Conservation (phyloP, 2,888 invertebrate species). For the Dicyrtomina minuta region DNA sequence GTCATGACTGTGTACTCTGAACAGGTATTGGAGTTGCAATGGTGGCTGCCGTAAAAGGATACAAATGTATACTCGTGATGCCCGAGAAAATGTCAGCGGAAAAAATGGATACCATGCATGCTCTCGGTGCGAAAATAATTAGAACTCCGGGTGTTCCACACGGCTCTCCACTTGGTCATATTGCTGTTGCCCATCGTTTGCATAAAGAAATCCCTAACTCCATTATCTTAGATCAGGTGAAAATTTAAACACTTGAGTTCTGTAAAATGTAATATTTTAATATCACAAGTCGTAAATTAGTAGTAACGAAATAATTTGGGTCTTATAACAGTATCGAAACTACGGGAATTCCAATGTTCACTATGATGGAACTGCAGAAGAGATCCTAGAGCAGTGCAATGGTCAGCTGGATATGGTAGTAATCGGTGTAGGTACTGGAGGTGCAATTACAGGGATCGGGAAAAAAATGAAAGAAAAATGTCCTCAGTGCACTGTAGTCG, state of each 20-base stretch:
- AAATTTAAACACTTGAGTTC: constrained; percentile 13
- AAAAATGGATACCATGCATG: constrained; percentile 63
- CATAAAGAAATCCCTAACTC: constrained; percentile 62
- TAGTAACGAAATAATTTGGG: background rate
- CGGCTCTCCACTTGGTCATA: constrained; percentile 60
- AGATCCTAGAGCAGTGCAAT: constrained; percentile 62
- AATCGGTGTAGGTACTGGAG: constrained; percentile 61
- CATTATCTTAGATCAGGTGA: constrained; percentile 63
- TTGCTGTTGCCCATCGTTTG: constrained; percentile 61
- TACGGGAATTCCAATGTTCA: constrained; percentile 64
- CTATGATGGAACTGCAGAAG: constrained; percentile 65
- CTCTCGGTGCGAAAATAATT: constrained; percentile 64
- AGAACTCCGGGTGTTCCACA: constrained; percentile 62
- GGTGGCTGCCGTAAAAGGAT: constrained; percentile 64
- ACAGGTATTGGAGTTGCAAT: constrained; percentile 77
- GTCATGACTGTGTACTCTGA: too few species aligned
- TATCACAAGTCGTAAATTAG: background rate
- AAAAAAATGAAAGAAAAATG: constrained; percentile 61
- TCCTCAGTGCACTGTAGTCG: constrained; percentile 61
- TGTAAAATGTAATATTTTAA: background rate
- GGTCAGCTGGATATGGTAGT: constrained; percentile 61
- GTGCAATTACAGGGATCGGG: constrained; percentile 63
- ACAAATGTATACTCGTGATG: constrained; percentile 65
- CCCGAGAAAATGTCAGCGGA: constrained; percentile 66
- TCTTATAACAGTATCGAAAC: constrained; percentile 60